Evolutionary conservation across 2,113 vertebrate species (phyloP), one percentile per base, ranked within the genome.

Genomic region (Dasyornis broadbenti): DNA sequence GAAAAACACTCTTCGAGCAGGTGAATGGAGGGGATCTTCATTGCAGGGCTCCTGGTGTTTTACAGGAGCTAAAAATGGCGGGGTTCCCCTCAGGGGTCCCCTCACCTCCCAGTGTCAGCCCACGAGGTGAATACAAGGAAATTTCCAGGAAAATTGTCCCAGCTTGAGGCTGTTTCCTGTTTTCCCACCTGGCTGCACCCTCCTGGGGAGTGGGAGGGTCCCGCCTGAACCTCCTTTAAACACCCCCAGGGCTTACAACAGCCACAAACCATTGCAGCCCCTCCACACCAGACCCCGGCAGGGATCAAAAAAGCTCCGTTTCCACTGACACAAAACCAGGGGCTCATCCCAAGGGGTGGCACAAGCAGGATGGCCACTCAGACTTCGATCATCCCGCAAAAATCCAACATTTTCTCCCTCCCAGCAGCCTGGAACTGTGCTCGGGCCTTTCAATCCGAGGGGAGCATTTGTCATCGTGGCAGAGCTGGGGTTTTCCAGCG

Each of bases 241-340:
- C 45, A 40, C 6, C 31, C 80, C 47, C 56, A 52, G 13, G 17
- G 4, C n/a, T 21, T 27, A 33, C 3, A 61, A 9, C 37, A 52
- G 37, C 10, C 2, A 16, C 35, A 23, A 16, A 52, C 13, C 2
- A 5, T 17, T 53, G 54, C 76, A 68, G 44, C 13, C 20, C 0
- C 12, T 23, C 23, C 27, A 56, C 60, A 19, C 18, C 15, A 35
- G 49, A 15, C 3, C 27, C 19, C 0, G 4, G 31, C 18, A 82
- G 15, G 16, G 56, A 18, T 21, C 37, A 12, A 4, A 42, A 19
- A 4, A 26, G 10, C 24, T 23, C 6, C 8, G 3, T 49, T 42
- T 59, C 5, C 65, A 12, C 44, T 28, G 44, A 5, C 15, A 19
- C 8, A 3, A 33, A 35, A 5, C 4, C 2, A 0, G 33, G 60